Evolutionary conservation across 2,888 invertebrate genomes (phyloP), one percentile per base, ranked within the genome.

Genomic region (Pristionchus fissidentatus): DNA sequence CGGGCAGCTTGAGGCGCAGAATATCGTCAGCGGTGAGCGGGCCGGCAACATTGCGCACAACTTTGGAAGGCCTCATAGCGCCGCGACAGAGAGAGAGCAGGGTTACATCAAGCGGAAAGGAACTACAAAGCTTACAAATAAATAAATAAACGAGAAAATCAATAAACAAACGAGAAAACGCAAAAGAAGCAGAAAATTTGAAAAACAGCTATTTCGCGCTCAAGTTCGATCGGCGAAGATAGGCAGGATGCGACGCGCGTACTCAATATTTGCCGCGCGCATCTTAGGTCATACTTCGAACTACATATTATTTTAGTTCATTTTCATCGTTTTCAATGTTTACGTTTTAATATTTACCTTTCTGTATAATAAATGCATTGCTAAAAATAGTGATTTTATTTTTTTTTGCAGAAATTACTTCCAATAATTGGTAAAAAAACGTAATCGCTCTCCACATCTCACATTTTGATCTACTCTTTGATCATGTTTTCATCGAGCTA

Each of bases 1-100:
- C 75, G 32, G 75, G 75, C 75, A 77, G 49, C 43, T 70, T 70
- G n/a, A 43, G 41, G 70, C 2, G 41, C 41, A 70, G 43, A 43
- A 70, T 70, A n/a, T 70, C 41, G 70, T 70, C 70, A n/a, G 19
- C 62, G 1, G 62, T 70, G 66, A 19, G 10, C 22, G 66, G 3
- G 22, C 22, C 38, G 35, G 41, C n/a, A 5, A 32, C n/a, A 38
- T 26, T 70, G 43, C n/a, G n/a, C n/a, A n/a, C n/a, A n/a, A n/a
- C n/a, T n/a, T n/a, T n/a, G n/a, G n/a, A n/a, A n/a, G n/a, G n/a
- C n/a, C n/a, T n/a, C n/a, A n/a, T n/a, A n/a, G n/a, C n/a, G n/a
- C n/a, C n/a, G n/a, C n/a, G n/a, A n/a, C n/a, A n/a, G n/a, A n/a
- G n/a, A n/a, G 29, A 60, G 10, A 60, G 55, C 22, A n/a, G 22